Base-by-base conservation (phyloP, 2,888 invertebrate species). In the Drosophila eohydei region DNA sequence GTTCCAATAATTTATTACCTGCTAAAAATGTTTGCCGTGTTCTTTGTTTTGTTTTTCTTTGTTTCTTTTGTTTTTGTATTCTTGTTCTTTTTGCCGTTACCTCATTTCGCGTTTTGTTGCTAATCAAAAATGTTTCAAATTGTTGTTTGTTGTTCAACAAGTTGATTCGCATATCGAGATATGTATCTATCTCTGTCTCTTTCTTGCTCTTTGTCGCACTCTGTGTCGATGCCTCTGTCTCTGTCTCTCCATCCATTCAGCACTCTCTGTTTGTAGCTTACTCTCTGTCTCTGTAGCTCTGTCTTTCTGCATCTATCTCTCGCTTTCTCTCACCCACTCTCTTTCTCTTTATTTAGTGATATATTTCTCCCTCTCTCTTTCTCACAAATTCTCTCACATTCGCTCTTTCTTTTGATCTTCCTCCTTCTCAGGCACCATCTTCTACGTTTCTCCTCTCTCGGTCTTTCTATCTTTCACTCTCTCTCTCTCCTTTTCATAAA, bases 1-100 rank as follows among this genome's bases (percentile, higher is more conserved):
- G 69, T 41, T 63, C 21, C 60, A 59, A 78, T 56, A 68, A 76
- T 76, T 76, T 76, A 76, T 76, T 64, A 72, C 73, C 78, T 44
- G 73, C 26, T 63, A 67, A 61, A 63, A 61, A 52, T 72, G 43
- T 41, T 40, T 65, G 44, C 40, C 58, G 51, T 38, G 44, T 56
- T 54, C 44, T 50, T 63, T 38, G 44, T 51, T 44, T 44, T 55
- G 50, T n/a, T 52, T 52, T 14, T 14, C 36, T 5, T 26, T 8
- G 7, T 26, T 14, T 9, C 21, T 21, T 14, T 58, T 62, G 11
- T 30, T 38, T 5, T 46, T 43, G 16, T 58, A 6, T 30, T 38
- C 4, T 34, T 55, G 16, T 28, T 32, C 14, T 54, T 12, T 51
- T 46, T 28, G 48, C 11, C 48, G 28, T 50, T n/a, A 21, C 21